Evolutionary conservation across 2,113 vertebrate genomes (phyloP), one percentile per base, ranked within the genome.

Genomic region (Malaclemys terrapin): DNA sequence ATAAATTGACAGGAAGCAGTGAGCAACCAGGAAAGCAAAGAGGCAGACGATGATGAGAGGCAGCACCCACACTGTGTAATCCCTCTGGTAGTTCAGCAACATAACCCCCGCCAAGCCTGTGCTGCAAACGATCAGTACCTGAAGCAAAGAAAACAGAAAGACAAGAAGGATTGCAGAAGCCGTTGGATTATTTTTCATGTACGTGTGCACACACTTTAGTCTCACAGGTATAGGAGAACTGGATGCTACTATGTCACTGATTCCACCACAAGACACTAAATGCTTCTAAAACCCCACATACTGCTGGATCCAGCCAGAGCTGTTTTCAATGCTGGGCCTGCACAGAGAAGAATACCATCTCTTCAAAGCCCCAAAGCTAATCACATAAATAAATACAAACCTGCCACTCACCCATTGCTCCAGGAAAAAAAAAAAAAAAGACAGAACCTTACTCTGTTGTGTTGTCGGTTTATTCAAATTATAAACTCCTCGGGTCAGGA

Each of bases 1-100:
- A 56, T 99, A 99, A 98, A 99, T 98, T 95, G 99, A 99, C 97
- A 99, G 99, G 98, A 99, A 99, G 98, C 99, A 99, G 98, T 99
- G 99, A 86, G 99, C 99, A 95, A 99, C 99, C 97, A 99, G 98
- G 98, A 99, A 99, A 95, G 99, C 99, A 97, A 99, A 99, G 93
- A 99, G 99, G 98, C 99, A 99, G 97, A 99, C 99, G 94, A 99
- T 99, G 97, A 99, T 93, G 89, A 99, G 99, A 4, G 99, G 99
- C 94, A 99, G 98, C 92, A 99, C 98, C 99, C 99, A 99, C 88
- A 99, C 98, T 3, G 99, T 99, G 95, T 99, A 99, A 97, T 99
- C 99, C 49, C 98, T 98, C 97, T 99, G 99, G 98, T 99, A 99
- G 98, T 99, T 99, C 97, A 99, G 98, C 81, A 99, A 98, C 97